Conservation (phyloP, 2,888 invertebrate genomes). For the Listrodromus nycthemerus region DNA sequence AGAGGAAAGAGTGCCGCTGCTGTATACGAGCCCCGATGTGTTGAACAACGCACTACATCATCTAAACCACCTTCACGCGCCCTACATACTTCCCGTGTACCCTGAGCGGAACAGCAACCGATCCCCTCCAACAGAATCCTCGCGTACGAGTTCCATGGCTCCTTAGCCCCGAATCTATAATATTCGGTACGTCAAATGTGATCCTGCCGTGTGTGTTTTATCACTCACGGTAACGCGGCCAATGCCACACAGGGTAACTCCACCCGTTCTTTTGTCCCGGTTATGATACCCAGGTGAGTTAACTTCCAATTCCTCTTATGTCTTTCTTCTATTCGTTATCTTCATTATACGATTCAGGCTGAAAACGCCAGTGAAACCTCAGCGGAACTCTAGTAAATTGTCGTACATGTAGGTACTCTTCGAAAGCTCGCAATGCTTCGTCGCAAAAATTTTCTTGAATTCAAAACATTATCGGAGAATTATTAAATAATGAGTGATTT, state of each 20-base stretch:
- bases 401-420: not conserved
- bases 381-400: not conserved
- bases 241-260: constrained; percentile 73
- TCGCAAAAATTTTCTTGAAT: too few relatives aligned
- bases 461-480: too few relatives aligned
- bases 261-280: constrained; percentile 81
- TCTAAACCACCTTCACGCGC: constrained; percentile 80
- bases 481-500: too few relatives aligned
- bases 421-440: not conserved
- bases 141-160: constrained; percentile 70
- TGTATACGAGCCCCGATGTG: constrained; percentile 83
- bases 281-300: constrained; percentile 81
- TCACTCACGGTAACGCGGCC: constrained; percentile 68
- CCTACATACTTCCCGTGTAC: constrained; percentile 78
- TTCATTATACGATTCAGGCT: constrained; percentile 18
- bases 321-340: constrained; percentile 57
- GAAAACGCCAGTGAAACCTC: not conserved
- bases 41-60: constrained; percentile 84
- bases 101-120: constrained; percentile 77
- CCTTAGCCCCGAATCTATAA: constrained; percentile 71
- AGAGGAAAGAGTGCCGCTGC: constrained; percentile 84
- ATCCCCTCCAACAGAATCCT: constrained; percentile 77
- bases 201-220: constrained; percentile 67
- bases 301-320: constrained; percentile 67
- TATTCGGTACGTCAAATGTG: constrained; percentile 66